Evolutionary conservation across 2,113 vertebrate species (phyloP), one percentile per base, ranked within the genome.

Genomic region (Pseudorhombus dupliciocellatus): DNA sequence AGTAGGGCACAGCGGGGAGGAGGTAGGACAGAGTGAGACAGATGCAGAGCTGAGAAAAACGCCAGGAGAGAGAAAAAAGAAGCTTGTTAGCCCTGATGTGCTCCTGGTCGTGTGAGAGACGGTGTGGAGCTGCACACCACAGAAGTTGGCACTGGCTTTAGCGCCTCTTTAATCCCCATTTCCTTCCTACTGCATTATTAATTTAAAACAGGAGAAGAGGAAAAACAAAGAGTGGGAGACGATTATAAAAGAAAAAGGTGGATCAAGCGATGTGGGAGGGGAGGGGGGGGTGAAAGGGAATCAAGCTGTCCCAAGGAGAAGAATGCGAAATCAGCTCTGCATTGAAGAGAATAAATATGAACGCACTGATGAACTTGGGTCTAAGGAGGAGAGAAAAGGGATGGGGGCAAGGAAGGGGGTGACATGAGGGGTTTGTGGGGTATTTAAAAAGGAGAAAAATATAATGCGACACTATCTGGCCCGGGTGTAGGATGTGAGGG

Each of bases 121-220:
- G 16, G 70, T 11, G 73, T 59, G 73, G 77, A 81, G 76, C 68
- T 76, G 55, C 59, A 69, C 54, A 67, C 66, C 73, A 80, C 69
- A 80, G 72, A 88, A 77, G 81, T 64, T 62, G 80, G 75, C 84
- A 73, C 60, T 77, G 87, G 81, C 89, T 89, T 84, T 79, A 89
- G 68, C 78, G 75, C 64, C 73, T 77, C 80, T 89, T 90, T 88
- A 84, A 89, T 90, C 84, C 85, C 73, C 37, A 75, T 73, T 92
- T 87, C 87, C 85, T 86, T 61, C 62, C 72, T 83, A 77, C 73
- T 90, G 85, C 87, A 90, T 91, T 87, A 90, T 91, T 92, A 76
- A 92, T 91, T 84, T 84, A 76, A 83, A 84, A 76, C 63, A 70
- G 75, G 52, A 86, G 79, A 70, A 73, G 63, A 77, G 63, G 60